A percentile compares a stretch with the other conserved stretches of the same genome.
Evolutionary conservation across 2,888 invertebrate species (phyloP).

Genomic region (Platycnemis pennipes): DNA sequence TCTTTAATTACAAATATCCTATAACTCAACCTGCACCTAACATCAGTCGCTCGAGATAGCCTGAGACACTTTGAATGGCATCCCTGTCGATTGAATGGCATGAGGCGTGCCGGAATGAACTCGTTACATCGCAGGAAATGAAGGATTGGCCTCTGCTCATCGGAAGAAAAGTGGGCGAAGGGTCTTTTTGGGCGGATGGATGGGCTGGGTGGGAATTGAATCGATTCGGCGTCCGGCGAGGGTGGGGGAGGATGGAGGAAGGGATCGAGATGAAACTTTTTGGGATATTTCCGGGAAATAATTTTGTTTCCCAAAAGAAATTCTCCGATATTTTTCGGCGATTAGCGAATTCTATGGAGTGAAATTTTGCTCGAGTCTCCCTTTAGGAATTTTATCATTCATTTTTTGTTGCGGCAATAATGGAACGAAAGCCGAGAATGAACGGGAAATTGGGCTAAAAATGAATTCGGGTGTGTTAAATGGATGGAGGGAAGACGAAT

Average conservation of each 20-base stretch:
- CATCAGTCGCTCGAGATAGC: too few relatives aligned
- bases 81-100: background rate
- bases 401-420: background rate
- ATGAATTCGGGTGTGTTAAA: background rate
- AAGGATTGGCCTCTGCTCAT: background rate
- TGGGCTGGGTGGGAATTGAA: background rate
- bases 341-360: background rate
- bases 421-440: background rate
- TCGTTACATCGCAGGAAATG: background rate
- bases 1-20: too few relatives aligned
- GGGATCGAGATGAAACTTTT: background rate
- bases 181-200: background rate
- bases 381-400: background rate
- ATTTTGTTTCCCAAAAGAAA: slow-evolving; percentile 14
- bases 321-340: background rate
- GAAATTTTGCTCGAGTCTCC: background rate
- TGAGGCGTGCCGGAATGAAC: background rate
- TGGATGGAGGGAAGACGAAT: background rate
- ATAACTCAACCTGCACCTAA: too few relatives aligned
- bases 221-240: background rate
- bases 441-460: background rate
- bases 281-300: slow-evolving; percentile 1
- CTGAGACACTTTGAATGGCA: background rate
- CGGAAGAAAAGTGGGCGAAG: background rate
- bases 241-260: background rate